phyloP scores from a whole-genome alignment of 2,113 vertebrate genomes.

The Tenebrosternarchus preto region DNA sequence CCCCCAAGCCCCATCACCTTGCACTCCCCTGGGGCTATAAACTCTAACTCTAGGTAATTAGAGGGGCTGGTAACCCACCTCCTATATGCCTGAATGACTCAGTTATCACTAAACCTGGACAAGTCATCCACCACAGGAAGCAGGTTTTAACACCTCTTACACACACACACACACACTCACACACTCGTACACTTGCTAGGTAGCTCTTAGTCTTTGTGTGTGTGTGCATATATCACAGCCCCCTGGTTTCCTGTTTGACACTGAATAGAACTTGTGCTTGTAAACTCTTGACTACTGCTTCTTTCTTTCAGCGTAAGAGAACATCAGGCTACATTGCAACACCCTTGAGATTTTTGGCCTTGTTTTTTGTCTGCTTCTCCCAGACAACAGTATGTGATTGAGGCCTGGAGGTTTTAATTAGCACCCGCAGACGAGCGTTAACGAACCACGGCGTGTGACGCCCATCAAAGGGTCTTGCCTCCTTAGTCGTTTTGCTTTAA shows the following conservation, averaged over 20 bases:
- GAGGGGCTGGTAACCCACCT: slow-evolving; percentile 56
- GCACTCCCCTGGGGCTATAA: slow-evolving; percentile 58
- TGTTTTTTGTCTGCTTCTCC: neutral
- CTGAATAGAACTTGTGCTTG: neutral
- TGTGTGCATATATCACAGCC: neutral
- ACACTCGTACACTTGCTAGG: neutral
- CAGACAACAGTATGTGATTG: slow-evolving; percentile 46
- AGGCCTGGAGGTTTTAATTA: slow-evolving; percentile 37
- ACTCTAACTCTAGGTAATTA: too few species aligned
- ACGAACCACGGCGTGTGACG: slow-evolving; percentile 57
- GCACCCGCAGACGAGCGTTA: slow-evolving; percentile 9
- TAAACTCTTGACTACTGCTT: neutral
- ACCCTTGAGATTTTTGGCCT: slow-evolving; percentile 17
- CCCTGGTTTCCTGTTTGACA: neutral
- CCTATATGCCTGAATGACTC: slow-evolving; percentile 52
- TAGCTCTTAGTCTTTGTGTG: neutral
- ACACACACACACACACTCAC: slow-evolving; percentile 5
- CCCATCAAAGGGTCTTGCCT: slow-evolving; percentile 60
- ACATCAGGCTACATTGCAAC: neutral
- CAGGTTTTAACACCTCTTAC: slow-evolving; percentile 2
- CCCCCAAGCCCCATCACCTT: slow-evolving; percentile 48
- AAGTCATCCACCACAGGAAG: slow-evolving; percentile 24
- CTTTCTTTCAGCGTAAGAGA: neutral
- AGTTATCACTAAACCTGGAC: slow-evolving; percentile 31
- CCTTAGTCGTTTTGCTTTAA: slow-evolving; percentile 58